Evolutionary conservation across 2,888 invertebrate genomes (phyloP).

Genomic region (Pristionchus maxplancki): DNA sequence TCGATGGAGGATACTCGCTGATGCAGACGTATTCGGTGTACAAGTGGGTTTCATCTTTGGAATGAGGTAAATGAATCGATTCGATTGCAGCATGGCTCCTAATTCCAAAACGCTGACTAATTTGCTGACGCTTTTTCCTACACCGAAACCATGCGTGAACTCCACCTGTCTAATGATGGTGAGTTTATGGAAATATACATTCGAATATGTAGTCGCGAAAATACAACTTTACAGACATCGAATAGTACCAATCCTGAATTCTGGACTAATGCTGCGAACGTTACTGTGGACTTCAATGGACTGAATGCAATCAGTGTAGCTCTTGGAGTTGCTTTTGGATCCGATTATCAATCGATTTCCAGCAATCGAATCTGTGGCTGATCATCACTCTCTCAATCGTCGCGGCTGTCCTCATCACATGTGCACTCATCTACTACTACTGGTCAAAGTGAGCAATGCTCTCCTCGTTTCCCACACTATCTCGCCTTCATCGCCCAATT

Average conservation of each 20-base stretch:
- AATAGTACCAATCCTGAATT: background rate
- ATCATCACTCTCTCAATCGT: background rate
- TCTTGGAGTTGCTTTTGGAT: no score
- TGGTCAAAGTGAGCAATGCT: conserved; percentile 55
- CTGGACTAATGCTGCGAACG: background rate
- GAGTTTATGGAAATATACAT: no score
- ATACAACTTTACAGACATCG: background rate
- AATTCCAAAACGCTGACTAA: no score
- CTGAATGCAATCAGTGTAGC: background rate
- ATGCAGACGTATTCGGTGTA: conserved; percentile 26
- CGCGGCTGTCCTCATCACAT: conserved; percentile 39
- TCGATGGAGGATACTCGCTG: conserved; percentile 45
- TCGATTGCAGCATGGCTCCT: no score
- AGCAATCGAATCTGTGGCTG: conserved; percentile 18
- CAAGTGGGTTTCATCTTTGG: background rate
- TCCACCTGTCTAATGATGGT: conserved; percentile 45
- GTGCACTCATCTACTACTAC: conserved; percentile 50
- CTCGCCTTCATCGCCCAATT: background rate
- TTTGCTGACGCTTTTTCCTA: conserved; percentile 6
- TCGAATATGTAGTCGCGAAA: no score
- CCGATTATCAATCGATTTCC: background rate
- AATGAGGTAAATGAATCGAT: no score
- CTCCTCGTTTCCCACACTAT: background rate
- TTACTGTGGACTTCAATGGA: background rate
- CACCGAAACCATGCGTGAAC: background rate